Base-by-base conservation (phyloP, 1,140 invertebrate species). In the Formica selysi region DNA sequence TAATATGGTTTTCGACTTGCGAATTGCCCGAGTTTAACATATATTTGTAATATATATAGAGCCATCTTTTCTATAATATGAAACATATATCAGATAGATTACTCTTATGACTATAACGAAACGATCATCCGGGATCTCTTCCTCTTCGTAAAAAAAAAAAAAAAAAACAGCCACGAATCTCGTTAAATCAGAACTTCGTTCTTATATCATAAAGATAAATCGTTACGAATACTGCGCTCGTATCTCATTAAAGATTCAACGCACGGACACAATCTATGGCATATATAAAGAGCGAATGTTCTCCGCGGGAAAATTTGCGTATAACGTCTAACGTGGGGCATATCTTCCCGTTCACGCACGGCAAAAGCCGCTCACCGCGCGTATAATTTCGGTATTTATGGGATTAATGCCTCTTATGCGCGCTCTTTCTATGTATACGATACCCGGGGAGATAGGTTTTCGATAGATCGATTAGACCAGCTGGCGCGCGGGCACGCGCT, bases 331-430 rank as follows among this genome's bases (percentile, higher is more conserved):
- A 32, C 16, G 16, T 73, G 48, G 19, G 32, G 32, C 36, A 26
- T 19, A 8, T 29, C 48, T 70, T 71, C 3, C n/a, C 41, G 29
- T 36, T 67, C 61, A 54, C 32, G 57, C 44, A 16, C 10, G 10
- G 38, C 26, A 44, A 64, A 32, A 70, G 32, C 84, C 79, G 48
- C 29, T 67, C 64, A 57, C 48, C 65, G 71, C 29, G 22, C 65
- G 76, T 88, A 92, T 93, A 93, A 93, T 93, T 93, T 93, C 44
- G 79, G 89, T 91, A 92, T 93, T 93, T 93, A 93, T 85, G 38
- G 92, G 92, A 93, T 93, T 93, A 92, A 92, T 91, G 76, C 26
- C 70, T 81, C 38, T 68, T 16, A 51, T 48, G 57, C 22, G 32
- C 64, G 29, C 73, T 67, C 11, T 51, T 71, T 29, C 73, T 32